phyloP scores from a whole-genome alignment of 2,888 invertebrate genomes.

The Trissolcus brochymenae region DNA sequence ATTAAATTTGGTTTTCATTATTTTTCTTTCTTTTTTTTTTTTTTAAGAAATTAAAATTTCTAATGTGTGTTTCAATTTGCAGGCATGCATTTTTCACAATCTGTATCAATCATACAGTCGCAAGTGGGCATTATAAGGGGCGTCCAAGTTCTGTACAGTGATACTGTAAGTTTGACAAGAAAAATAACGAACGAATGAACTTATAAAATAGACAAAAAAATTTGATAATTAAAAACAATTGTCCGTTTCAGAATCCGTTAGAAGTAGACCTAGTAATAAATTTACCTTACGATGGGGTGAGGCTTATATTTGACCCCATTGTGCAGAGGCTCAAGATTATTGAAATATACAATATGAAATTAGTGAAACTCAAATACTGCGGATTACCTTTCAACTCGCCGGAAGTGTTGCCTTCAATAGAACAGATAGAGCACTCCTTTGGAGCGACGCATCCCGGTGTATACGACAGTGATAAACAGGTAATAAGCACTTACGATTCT shows the following conservation, averaged over 20 bases:
- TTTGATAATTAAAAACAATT: not conserved
- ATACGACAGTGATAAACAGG: constrained; percentile 95
- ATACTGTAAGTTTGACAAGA: constrained; percentile 83
- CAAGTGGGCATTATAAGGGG: constrained; percentile 96
- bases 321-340: constrained; percentile 97
- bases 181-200: constrained; percentile 1
- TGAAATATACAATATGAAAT: constrained; percentile 97
- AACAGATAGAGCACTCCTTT: constrained; percentile 99
- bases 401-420: constrained; percentile 95
- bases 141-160: constrained; percentile 97
- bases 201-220: no score
- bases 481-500: constrained; percentile 38
- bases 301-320: constrained; percentile 96
- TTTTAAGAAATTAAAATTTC: not conserved
- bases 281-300: constrained; percentile 96
- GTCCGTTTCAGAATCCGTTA: constrained; percentile 89
- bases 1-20: no score
- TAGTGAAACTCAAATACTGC: constrained; percentile 97
- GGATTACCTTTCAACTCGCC: constrained; percentile 93
- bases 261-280: constrained; percentile 96
- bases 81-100: constrained; percentile 99
- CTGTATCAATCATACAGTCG: constrained; percentile 96
- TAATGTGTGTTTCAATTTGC: constrained; percentile 64
- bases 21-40: not conserved
- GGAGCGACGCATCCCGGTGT: constrained; percentile 99